Evolutionary conservation across 2,113 vertebrate genomes (phyloP).

Genomic region (Sula dactylatra): DNA sequence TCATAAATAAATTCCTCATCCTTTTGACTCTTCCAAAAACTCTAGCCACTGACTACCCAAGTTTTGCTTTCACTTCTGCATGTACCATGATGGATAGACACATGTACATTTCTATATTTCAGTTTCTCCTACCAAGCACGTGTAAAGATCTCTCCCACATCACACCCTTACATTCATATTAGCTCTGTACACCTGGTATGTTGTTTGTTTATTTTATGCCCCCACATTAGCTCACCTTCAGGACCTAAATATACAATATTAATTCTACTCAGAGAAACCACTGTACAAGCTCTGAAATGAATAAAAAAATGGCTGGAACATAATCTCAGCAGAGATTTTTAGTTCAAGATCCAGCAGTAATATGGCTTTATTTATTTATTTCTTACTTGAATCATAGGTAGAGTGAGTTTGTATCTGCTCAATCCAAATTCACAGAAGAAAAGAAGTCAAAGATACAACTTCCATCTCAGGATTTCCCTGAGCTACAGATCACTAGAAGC

Average conservation of each 20-base stretch:
- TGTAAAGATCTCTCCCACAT: background rate
- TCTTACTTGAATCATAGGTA: background rate
- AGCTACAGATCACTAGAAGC: background rate
- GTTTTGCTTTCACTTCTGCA: background rate
- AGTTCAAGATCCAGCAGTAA: background rate
- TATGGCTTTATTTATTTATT: background rate
- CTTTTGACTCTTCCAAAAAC: background rate
- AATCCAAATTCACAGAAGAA: background rate
- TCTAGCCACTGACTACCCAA: fast-evolving
- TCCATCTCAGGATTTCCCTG: background rate
- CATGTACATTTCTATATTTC: background rate
- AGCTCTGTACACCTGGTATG: background rate
- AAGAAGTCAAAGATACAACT: background rate
- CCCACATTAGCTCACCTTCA: background rate
- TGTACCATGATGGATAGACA: background rate
- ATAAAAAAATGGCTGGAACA: background rate
- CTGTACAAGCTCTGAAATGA: background rate
- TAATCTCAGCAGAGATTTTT: background rate
- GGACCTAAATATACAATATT: background rate
- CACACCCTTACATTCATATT: background rate
- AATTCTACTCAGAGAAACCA: background rate
- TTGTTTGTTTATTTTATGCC: background rate
- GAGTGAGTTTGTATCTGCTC: background rate
- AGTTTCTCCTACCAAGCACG: background rate
- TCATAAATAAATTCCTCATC: background rate